These are phyloP conservation scores for Lycaena phlaeas DNA, from an alignment of 2,888 invertebrate genomes.

Conservation along the genomic window DNA sequence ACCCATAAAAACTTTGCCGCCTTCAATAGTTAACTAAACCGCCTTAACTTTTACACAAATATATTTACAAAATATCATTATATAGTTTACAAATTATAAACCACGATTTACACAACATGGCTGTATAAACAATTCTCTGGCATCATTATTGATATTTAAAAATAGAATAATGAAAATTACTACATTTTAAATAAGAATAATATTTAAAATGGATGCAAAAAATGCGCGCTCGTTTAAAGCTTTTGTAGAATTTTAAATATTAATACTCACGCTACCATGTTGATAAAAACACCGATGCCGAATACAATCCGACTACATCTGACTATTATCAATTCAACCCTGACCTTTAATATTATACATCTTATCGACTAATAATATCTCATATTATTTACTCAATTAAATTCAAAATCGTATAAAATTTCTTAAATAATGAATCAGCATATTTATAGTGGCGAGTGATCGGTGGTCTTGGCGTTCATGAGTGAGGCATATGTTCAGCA, in stretches of 20 bases:
- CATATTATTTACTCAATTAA: neutral
- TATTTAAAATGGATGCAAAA: neutral
- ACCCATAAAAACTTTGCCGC: too few species aligned
- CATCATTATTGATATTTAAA: too few species aligned
- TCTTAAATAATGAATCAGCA: neutral
- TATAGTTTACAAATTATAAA: too few species aligned
- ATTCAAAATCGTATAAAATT: neutral
- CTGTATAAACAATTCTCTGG: too few species aligned
- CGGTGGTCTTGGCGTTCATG: too few species aligned
- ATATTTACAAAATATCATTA: too few species aligned
- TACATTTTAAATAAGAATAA: neutral
- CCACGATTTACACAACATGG: too few species aligned
- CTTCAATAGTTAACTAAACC: too few species aligned
- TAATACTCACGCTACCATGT: constrained; percentile 18
- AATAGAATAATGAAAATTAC: neutral
- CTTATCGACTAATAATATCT: neutral
- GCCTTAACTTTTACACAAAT: too few species aligned
- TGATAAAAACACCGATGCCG: constrained; percentile 9
- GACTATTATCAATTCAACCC: constrained; percentile 19
- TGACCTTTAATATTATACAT: constrained; percentile 8
- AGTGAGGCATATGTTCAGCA: too few species aligned
- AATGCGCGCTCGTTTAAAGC: neutral
- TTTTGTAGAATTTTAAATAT: constrained; percentile 1
- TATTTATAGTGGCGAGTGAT: neutral
- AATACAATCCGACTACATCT: constrained; percentile 13